phyloP scores from a whole-genome alignment of 2,888 invertebrate genomes.

The Ormyrus pomaceus region DNA sequence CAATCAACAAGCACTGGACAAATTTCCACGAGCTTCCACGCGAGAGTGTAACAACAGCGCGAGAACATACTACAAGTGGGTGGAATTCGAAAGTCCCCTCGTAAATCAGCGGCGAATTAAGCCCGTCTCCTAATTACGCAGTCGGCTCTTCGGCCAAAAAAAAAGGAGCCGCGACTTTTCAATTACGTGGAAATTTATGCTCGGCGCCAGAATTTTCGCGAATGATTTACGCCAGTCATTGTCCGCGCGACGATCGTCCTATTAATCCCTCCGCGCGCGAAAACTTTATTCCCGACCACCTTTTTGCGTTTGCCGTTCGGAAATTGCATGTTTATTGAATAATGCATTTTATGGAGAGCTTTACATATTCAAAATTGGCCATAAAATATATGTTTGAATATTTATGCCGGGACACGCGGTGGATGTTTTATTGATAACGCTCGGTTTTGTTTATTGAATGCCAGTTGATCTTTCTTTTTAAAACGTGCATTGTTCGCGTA shows the following conservation, averaged over 20 bases:
- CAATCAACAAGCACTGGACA: no score
- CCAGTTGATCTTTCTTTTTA: no score
- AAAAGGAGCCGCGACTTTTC: constrained; percentile 20
- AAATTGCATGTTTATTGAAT: not conserved
- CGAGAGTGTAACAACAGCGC: no score
- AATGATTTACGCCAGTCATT: not conserved
- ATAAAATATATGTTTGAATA: not conserved
- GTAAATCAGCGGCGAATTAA: constrained; percentile 25
- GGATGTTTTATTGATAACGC: no score
- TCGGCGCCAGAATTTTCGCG: no score
- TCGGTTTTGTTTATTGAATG: no score
- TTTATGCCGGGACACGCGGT: not conserved
- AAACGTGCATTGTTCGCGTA: no score
- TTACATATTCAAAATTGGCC: not conserved
- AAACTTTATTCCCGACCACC: no score
- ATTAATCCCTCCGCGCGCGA: not conserved
- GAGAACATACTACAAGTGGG: not conserved
- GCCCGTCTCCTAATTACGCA: constrained; percentile 10
- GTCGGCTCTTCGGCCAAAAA: not conserved
- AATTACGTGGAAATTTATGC: constrained; percentile 25
- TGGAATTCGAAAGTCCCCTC: not conserved
- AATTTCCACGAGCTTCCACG: no score
- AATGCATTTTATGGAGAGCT: not conserved
- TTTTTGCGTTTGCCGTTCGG: no score
- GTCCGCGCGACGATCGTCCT: not conserved